Percentiles rank a stretch among this genome's conserved stretches.
phyloP scores from a whole-genome alignment of 2,797 vertebrate genomes.

The Graptemys geographica region DNA sequence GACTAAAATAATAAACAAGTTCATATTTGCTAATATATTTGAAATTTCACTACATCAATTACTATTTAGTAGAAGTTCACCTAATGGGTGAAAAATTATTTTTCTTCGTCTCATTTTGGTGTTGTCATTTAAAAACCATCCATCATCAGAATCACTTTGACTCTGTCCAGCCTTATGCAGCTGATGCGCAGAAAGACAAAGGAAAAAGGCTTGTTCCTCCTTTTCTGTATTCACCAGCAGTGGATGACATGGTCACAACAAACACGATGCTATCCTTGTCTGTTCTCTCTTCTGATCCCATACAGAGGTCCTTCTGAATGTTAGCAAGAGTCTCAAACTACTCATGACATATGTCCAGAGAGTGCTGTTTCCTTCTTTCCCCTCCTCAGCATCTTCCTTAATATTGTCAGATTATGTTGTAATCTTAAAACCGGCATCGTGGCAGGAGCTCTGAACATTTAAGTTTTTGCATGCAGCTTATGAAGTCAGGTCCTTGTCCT shows the following conservation, averaged over 20 bases:
- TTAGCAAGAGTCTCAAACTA: constrained; percentile 38
- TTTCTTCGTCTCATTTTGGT: neutral
- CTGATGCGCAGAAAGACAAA: constrained; percentile 44
- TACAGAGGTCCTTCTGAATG: constrained; percentile 42
- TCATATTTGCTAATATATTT: constrained; percentile 9
- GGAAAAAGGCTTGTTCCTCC: constrained; percentile 41
- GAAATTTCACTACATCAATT: neutral
- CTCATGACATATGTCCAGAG: constrained; percentile 37
- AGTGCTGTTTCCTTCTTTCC: constrained; percentile 32
- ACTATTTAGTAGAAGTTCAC: constrained; percentile 34
- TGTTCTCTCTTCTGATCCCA: constrained; percentile 35
- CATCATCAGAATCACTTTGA: neutral
- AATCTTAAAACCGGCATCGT: constrained; percentile 37
- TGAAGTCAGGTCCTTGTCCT: constrained; percentile 39
- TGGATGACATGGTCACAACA: constrained; percentile 37
- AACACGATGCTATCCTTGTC: constrained; percentile 29
- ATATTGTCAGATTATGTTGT: neutral
- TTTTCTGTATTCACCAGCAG: constrained; percentile 34
- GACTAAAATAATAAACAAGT: constrained; percentile 31
- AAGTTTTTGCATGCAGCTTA: constrained; percentile 35
- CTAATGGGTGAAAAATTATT: neutral
- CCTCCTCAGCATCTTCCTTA: constrained; percentile 10
- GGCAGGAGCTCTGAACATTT: neutral
- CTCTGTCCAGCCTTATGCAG: neutral
- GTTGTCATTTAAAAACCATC: neutral